Conservation (phyloP, 2,888 invertebrate species). For the Pristionchus exspectatus region DNA sequence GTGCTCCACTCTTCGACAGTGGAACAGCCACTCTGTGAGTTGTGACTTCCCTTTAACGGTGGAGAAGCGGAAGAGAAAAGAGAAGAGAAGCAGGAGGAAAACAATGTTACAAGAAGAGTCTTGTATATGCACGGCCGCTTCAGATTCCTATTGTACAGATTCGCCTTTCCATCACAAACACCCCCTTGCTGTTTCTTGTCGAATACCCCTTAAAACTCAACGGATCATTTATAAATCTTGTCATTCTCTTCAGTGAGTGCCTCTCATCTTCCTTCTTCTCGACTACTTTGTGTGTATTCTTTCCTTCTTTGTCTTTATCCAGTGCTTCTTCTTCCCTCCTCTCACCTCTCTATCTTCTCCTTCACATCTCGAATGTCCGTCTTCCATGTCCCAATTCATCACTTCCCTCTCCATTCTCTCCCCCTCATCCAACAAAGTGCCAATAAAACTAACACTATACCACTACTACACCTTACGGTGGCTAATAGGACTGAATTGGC, state of each 20-base stretch:
- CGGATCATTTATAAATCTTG: not conserved
- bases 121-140: not conserved
- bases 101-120: not conserved
- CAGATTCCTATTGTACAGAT: not conserved
- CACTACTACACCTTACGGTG: not conserved
- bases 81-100: not conserved
- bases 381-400: slow-evolving; percentile 58
- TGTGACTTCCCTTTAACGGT: not conserved
- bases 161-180: not conserved
- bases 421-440: slow-evolving; percentile 32
- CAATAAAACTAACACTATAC: slow-evolving; percentile 35
- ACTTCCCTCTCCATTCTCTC: slow-evolving; percentile 58
- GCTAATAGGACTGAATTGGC: not conserved
- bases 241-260: not conserved
- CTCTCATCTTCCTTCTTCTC: not conserved
- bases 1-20: slow-evolving; percentile 48
- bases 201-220: not conserved
- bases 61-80: not conserved
- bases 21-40: slow-evolving; percentile 37
- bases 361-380: slow-evolving; percentile 62
- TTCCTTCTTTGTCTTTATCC: slow-evolving; percentile 5
- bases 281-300: not conserved
- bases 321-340: slow-evolving; percentile 28
- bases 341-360: slow-evolving; percentile 40
- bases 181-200: too few species aligned